phyloP scores from a whole-genome alignment of 2,888 invertebrate species.

The Cataglyphis albicans region DNA sequence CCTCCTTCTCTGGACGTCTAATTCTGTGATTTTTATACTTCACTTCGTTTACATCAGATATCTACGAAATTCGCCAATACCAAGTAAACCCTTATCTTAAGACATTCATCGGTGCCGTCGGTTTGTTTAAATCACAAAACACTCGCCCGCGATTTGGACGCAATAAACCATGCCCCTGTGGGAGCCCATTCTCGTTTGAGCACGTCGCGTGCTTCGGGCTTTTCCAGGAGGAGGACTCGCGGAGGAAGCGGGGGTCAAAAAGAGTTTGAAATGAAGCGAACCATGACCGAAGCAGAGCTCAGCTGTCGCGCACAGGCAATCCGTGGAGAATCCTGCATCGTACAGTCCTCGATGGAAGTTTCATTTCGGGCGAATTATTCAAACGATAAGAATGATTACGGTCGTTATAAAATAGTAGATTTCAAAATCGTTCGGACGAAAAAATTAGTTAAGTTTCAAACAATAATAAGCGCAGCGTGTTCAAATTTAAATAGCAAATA shows the following conservation, averaged over 20 bases:
- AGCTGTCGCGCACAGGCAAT: constrained; percentile 76
- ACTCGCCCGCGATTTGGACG: constrained; percentile 57
- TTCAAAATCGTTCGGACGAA: not conserved
- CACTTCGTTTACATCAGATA: not conserved
- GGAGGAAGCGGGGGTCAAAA: constrained; percentile 53
- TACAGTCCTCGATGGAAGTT: constrained; percentile 73
- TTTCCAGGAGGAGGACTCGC: constrained; percentile 52
- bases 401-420: not conserved
- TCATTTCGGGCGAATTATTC: constrained; percentile 41
- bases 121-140: constrained; percentile 64
- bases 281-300: constrained; percentile 75
- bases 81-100: not conserved
- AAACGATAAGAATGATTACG: constrained; percentile 14
- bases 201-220: constrained; percentile 61
- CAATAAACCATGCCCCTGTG: constrained; percentile 59
- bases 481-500: not conserved
- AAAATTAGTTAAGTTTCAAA: not conserved
- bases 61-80: constrained; percentile 5
- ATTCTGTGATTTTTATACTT: not conserved
- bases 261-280: constrained; percentile 75
- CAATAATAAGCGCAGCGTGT: not conserved
- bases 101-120: constrained; percentile 14
- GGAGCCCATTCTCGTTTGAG: constrained; percentile 64
- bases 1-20: not conserved
- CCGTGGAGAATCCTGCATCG: constrained; percentile 70